These are phyloP conservation scores for Cnemophilus loriae DNA, from an alignment of 2,113 vertebrate species.

Conservation along the genomic window DNA sequence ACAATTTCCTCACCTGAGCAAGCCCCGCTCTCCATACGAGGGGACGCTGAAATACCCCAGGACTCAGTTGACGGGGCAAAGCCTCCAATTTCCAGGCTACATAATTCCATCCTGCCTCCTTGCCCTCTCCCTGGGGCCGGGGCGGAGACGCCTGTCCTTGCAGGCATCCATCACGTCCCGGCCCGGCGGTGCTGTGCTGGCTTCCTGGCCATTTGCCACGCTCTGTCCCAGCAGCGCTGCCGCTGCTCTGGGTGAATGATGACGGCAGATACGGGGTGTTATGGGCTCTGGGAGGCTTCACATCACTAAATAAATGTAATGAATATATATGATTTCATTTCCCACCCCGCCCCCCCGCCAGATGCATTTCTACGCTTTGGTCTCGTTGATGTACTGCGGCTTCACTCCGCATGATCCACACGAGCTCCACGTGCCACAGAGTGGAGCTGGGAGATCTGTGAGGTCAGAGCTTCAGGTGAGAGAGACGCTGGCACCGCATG, in stretches of 20 bases:
- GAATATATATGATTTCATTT: slow-evolving; percentile 21
- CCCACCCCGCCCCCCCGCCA: fast-evolving
- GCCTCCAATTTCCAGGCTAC: not conserved
- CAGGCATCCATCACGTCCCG: not conserved
- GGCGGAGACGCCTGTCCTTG: not conserved
- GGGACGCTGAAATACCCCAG: not conserved
- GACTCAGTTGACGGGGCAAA: not conserved
- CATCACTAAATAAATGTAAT: slow-evolving; percentile 3
- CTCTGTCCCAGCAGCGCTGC: not conserved
- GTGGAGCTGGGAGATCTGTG: not conserved
- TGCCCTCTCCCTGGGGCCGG: not conserved
- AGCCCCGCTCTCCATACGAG: fast-evolving
- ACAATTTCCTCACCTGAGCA: not conserved
- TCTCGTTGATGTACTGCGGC: not conserved
- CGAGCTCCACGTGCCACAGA: fast-evolving
- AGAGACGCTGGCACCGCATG: fast-evolving
- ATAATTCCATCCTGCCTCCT: not conserved
- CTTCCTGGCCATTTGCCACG: not conserved
- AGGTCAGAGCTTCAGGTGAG: not conserved
- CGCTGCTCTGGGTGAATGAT: not conserved
- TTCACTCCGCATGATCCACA: fast-evolving
- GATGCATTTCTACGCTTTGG: not conserved
- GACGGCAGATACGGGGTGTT: not conserved
- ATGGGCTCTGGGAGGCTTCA: not conserved
- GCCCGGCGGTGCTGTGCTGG: not conserved